Evolutionary conservation across 2,113 vertebrate genomes (phyloP).

Genomic region (Chloropsis hardwickii): DNA sequence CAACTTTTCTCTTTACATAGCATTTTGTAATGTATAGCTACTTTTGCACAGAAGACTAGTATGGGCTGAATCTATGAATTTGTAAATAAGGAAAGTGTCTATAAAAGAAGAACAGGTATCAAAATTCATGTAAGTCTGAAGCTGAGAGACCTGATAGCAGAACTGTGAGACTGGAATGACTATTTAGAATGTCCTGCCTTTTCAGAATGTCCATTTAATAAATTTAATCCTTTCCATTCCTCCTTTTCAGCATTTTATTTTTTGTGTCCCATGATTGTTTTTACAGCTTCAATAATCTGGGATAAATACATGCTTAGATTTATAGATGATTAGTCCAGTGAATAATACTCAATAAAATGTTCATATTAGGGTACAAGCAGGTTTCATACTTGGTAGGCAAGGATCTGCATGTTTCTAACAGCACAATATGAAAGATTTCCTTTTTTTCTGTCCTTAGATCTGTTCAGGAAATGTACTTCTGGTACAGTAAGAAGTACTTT

Average conservation of each 20-base stretch:
- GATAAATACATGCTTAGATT: background rate
- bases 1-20: background rate
- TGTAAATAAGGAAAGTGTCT: background rate
- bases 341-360: background rate
- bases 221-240: background rate
- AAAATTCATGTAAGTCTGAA: background rate
- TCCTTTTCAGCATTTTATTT: background rate
- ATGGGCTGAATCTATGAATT: background rate
- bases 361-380: background rate
- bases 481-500: background rate
- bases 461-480: background rate
- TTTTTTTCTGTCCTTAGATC: background rate
- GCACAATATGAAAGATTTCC: background rate
- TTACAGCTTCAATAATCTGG: background rate
- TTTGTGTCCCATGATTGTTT: background rate
- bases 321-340: background rate
- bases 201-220: background rate
- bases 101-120: background rate
- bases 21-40: background rate
- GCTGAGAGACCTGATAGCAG: background rate
- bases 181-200: background rate
- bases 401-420: background rate
- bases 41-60: background rate
- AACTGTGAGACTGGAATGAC: background rate
- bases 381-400: background rate